Evolutionary conservation across 2,113 vertebrate species (phyloP), one percentile per base, ranked within the genome.

Genomic region (Callorhinus ursinus): DNA sequence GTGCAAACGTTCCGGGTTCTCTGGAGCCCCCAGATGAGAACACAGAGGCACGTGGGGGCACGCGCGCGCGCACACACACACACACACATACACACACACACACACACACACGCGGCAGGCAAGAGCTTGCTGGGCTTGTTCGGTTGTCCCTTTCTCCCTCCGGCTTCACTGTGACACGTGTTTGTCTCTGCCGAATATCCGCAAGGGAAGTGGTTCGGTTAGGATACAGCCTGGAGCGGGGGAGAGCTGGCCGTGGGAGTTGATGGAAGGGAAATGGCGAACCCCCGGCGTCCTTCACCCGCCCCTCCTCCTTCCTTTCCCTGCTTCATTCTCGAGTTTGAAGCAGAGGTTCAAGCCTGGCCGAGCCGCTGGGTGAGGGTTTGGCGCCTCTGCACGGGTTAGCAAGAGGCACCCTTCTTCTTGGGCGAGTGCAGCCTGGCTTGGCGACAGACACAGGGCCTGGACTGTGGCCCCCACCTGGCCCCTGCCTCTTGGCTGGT

Each of bases 381-480:
- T 39, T 0, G 18, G 69, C 2, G 0, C 42, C 46, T 26, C 9
- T 4, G 19, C 0, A 12, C 53, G 24, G 2, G 7, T 16, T 1
- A 36, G 51, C 42, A 49, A 42, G 63, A 10, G 7, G 33, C 9
- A 6, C 13, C 42, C 28, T 49, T 72, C 42, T 8, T 49, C 72
- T 39, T 49, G 83, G 76, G 76, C 2, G 16, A 80, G 10, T 4
- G 39, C 14, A 7, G 42, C 28, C 0, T 1, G 28, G 49, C 46
- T 9, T 18, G 71, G 46, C 2, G 55, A 26, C 13, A 8, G 61
- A 51, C 3, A 21, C 33, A 59, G 59, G 82, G 65, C 51, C 16
- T 33, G 19, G 8, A 0, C 24, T 8, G 8, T 24, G 2, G n/a
- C 15, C 22, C 10, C 2, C 15, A 0, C 39, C 53, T 21, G 55